These are phyloP conservation scores for Pituophis catenifer DNA, from an alignment of 2,113 vertebrate species.

Conservation along the genomic window DNA sequence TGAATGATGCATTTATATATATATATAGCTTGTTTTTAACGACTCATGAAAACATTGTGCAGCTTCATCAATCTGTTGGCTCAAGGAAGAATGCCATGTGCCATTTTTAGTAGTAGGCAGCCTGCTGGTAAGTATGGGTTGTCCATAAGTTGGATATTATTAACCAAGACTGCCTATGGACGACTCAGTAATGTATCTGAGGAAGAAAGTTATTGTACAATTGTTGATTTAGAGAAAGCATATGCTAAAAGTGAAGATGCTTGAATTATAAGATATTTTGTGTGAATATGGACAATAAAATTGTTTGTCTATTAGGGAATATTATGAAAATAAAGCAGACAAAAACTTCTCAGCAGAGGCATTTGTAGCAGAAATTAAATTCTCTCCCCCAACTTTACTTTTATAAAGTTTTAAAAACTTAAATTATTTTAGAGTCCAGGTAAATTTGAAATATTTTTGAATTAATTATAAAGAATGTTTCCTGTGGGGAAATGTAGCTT, in stretches of 20 bases:
- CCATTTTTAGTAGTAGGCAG: no score
- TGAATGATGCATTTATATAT: background rate
- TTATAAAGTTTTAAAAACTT: background rate
- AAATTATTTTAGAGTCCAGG: background rate
- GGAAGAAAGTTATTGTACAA: background rate
- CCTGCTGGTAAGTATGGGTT: no score
- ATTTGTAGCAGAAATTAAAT: background rate
- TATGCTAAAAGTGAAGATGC: background rate
- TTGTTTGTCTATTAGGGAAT: background rate
- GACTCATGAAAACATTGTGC: no score
- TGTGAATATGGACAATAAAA: background rate
- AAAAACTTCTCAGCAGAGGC: background rate
- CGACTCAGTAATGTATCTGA: background rate
- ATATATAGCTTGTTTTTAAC: no score
- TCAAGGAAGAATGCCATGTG: no score
- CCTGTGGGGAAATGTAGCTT: background rate
- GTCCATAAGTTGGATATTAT: no score
- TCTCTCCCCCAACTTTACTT: background rate
- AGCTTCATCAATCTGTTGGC: no score
- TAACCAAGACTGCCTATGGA: no score
- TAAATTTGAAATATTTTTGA: background rate
- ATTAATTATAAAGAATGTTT: background rate
- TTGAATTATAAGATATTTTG: background rate
- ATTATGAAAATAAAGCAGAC: background rate
- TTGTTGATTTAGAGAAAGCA: background rate